Evolutionary conservation across 2,797 vertebrate genomes (phyloP), one percentile per base, ranked within the genome.

Genomic region (Anabas testudineus): DNA sequence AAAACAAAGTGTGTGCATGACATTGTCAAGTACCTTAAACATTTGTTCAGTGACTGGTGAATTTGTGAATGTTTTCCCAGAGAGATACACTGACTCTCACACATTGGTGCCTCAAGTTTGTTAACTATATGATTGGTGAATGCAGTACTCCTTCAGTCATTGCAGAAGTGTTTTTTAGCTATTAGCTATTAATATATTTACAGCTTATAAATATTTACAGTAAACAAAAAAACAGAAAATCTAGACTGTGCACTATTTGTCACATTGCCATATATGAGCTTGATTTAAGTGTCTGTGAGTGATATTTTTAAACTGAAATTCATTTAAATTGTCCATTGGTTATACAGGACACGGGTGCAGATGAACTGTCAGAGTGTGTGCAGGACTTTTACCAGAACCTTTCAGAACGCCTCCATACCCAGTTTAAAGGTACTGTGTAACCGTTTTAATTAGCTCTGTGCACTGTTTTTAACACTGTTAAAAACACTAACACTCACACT

Each of bases 371-470:
- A 0, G 98, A 99, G 22, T 96, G 93, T 68, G 96, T 97, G 56
- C 98, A 99, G 86, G 98, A 99, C 77, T 99, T 99, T 87, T 99
- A 99, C 87, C 98, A 99, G 74, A 97, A 91, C 34, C 93, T 98
- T 62, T 96, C 97, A 1, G 98, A 99, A 7, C 95, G 95, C n/a
- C 91, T 98, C 78, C 95, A 97, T 84, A 93, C 93, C 4, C 97
- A 97, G 54, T 98, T 95, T 81, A 99, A 98, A 98, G 79, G 79
- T 47, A 66, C 61, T n/a, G 8, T 22, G 26, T 37, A 19, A 12
- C 9, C 36, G 21, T 22, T 43, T 45, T 34, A 9, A 45, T 41
- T 41, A 16, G 14, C 37, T 15, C 14, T 5, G 12, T 16, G 15
- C 26, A 34, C 12, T 7, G 7, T n/a, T 5, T 47, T 6, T 14